Conservation (phyloP, 2,888 invertebrate species). For the Drosophila recens region DNA sequence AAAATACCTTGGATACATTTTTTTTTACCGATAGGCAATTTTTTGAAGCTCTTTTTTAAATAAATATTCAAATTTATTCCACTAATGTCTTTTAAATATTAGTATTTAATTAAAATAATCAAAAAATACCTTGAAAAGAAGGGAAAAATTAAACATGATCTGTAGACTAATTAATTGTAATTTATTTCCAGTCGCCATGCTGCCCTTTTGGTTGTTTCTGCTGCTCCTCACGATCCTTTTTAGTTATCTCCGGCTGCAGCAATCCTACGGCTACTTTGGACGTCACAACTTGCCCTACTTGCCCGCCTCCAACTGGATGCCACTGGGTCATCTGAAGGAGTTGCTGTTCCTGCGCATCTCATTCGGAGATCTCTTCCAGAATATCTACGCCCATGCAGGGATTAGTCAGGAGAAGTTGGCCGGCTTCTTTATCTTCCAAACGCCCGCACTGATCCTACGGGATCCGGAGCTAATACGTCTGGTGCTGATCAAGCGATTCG, state of each 20-base stretch:
- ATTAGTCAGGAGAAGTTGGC: conserved; percentile 64
- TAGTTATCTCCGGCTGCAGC: conserved; percentile 40
- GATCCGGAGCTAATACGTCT: conserved; percentile 85
- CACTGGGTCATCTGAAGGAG: conserved; percentile 84
- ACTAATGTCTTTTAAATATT: too few relatives aligned
- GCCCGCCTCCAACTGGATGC: conserved; percentile 68
- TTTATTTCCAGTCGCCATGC: conserved; percentile 37
- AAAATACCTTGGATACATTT: too few relatives aligned
- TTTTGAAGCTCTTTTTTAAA: too few relatives aligned
- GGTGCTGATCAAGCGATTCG: conserved; percentile 83
- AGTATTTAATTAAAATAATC: too few relatives aligned
- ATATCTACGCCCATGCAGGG: conserved; percentile 76
- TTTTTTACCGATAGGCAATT: too few relatives aligned
- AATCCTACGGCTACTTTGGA: conserved; percentile 73
- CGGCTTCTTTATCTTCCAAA: conserved; percentile 85
- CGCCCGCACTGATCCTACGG: conserved; percentile 84
- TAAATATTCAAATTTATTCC: too few relatives aligned
- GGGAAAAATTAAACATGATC: background rate
- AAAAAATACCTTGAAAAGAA: background rate
- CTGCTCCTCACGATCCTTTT: conserved; percentile 33
- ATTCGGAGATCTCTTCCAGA: conserved; percentile 80
- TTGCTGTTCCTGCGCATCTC: conserved; percentile 80
- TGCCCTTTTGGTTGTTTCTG: conserved; percentile 29
- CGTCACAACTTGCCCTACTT: conserved; percentile 77
- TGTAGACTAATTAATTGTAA: background rate